Conservation (phyloP, 2,113 vertebrate species). For the Caretta caretta region DNA sequence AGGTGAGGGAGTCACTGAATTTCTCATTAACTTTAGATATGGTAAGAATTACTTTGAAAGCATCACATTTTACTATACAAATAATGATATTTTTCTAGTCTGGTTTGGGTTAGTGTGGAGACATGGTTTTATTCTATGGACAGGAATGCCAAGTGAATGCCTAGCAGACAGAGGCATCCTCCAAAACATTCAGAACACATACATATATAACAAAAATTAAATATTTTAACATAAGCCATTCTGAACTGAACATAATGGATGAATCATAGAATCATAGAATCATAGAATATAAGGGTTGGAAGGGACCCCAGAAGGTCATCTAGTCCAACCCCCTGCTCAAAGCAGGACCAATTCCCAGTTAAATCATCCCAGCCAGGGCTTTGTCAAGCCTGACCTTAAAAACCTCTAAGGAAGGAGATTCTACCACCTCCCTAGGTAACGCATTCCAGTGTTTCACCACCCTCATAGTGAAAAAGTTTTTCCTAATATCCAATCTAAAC, state of each 20-base stretch:
- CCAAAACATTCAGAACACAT: not conserved
- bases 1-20: not conserved
- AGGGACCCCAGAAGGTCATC: too few relatives aligned
- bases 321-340: too few relatives aligned
- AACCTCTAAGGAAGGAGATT: too few relatives aligned
- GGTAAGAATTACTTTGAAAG: slow-evolving; percentile 7
- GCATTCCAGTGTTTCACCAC: too few relatives aligned
- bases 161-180: not conserved
- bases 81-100: not conserved
- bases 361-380: too few relatives aligned
- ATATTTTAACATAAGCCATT: not conserved
- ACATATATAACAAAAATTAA: not conserved
- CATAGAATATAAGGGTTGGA: too few relatives aligned
- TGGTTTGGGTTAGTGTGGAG: not conserved
- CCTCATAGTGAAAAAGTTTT: too few relatives aligned
- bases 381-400: too few relatives aligned
- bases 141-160: not conserved
- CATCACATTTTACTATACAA: not conserved
- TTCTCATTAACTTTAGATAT: not conserved
- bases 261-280: too few relatives aligned
- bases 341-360: too few relatives aligned
- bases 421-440: too few relatives aligned
- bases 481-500: too few relatives aligned
- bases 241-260: not conserved
- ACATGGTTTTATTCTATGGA: not conserved